Evolutionary conservation across 2,113 vertebrate genomes (phyloP).

Genomic region (Shinisaurus crocodilurus): DNA sequence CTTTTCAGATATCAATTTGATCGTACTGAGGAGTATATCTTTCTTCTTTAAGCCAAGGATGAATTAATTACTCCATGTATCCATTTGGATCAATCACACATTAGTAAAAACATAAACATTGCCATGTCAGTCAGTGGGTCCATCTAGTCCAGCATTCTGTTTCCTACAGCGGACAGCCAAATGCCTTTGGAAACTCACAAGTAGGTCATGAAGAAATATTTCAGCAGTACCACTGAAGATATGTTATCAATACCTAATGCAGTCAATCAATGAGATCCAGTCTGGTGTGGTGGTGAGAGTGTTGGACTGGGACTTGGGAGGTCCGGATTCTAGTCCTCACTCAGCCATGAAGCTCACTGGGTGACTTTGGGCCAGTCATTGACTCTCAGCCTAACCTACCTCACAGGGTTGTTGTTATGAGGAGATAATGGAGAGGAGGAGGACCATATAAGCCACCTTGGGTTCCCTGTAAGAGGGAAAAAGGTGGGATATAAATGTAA

Average conservation of each 20-base stretch:
- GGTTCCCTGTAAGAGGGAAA: too few species aligned
- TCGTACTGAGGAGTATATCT: background rate
- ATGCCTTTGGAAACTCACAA: background rate
- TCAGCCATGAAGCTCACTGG: too few species aligned
- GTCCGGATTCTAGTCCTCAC: too few species aligned
- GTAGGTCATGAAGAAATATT: background rate
- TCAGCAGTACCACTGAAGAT: background rate
- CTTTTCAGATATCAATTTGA: background rate
- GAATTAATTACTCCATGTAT: background rate
- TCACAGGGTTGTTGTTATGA: too few species aligned
- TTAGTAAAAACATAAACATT: background rate
- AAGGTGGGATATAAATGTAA: too few species aligned
- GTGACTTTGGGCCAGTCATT: too few species aligned
- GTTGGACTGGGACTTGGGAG: too few species aligned
- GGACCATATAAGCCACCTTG: too few species aligned
- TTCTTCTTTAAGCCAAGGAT: background rate
- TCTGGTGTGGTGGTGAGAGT: too few species aligned
- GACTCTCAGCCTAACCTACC: too few species aligned
- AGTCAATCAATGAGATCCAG: background rate
- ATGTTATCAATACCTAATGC: background rate
- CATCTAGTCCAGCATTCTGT: background rate
- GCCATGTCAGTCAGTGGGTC: background rate
- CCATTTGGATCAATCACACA: background rate
- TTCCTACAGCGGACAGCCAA: background rate
- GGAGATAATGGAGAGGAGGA: too few species aligned